A percentile compares a stretch with the other conserved stretches of the same genome.
Conservation (phyloP, 2,888 invertebrate species). For the Cetonia aurata region DNA sequence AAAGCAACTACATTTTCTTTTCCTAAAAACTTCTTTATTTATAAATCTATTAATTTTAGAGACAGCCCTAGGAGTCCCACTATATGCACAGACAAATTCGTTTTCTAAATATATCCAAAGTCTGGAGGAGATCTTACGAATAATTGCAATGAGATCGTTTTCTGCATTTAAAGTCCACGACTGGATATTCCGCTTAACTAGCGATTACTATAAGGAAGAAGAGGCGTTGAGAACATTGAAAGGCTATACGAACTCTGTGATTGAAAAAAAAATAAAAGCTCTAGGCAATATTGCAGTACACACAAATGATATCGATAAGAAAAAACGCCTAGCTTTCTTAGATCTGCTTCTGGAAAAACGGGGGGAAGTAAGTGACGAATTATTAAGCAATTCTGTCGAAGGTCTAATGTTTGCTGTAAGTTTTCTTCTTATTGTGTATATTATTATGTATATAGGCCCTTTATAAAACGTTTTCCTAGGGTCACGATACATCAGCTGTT, state of each 20-base stretch:
- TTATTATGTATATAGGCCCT: background rate
- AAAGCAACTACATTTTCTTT: no score
- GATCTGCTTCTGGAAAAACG: slow-evolving; percentile 71
- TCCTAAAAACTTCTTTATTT: no score
- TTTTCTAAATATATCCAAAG: slow-evolving; percentile 80
- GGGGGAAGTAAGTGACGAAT: slow-evolving; percentile 68
- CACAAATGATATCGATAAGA: slow-evolving; percentile 55
- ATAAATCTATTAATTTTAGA: slow-evolving; percentile 20
- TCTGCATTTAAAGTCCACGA: slow-evolving; percentile 64
- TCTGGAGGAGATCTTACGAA: slow-evolving; percentile 70
- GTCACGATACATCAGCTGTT: slow-evolving; percentile 67
- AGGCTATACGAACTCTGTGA: slow-evolving; percentile 70
- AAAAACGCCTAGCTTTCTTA: slow-evolving; percentile 76
- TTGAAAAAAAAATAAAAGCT: slow-evolving; percentile 66
- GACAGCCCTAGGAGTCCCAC: slow-evolving; percentile 84
- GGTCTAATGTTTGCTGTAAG: slow-evolving; percentile 81
- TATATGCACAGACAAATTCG: slow-evolving; percentile 77
- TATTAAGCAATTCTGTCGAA: slow-evolving; percentile 78
- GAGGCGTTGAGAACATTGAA: slow-evolving; percentile 67
- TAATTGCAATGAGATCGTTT: slow-evolving; percentile 55
- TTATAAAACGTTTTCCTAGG: slow-evolving; percentile 56
- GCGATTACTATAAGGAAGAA: slow-evolving; percentile 72
- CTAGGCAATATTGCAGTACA: slow-evolving; percentile 50
- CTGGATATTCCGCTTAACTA: slow-evolving; percentile 69
- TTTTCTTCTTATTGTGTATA: slow-evolving; percentile 29